Conservation (phyloP, 92 coral and sea anemone species). For the Siderastrea siderea region DNA sequence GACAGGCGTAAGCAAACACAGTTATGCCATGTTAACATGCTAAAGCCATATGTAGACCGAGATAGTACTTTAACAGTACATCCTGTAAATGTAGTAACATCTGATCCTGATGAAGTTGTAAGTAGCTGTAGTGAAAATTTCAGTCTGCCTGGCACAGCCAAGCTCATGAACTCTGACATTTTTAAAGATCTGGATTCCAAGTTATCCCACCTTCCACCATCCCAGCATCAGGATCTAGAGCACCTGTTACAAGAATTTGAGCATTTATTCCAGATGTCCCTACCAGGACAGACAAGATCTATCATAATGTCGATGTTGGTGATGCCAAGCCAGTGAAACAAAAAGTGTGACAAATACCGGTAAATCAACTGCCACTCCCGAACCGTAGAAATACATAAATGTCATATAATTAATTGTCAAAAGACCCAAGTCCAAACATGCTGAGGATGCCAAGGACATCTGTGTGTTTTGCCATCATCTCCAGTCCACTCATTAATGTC, state of each 20-base stretch:
- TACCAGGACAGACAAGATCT: conserved; percentile 35
- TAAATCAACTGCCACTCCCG: not conserved
- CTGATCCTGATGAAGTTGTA: conserved; percentile 24
- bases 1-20: conserved; percentile 37
- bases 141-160: conserved; percentile 46
- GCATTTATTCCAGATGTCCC: conserved; percentile 58
- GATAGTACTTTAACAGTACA: not conserved
- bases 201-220: conserved; percentile 25
- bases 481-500: conserved; percentile 76
- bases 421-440: too few relatives aligned
- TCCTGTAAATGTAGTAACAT: conserved; percentile 27
- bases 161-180: conserved; percentile 38
- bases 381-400: not conserved
- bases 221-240: conserved; percentile 39
- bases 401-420: not conserved
- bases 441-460: too few relatives aligned
- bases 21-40: conserved; percentile 42
- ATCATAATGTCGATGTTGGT: too few relatives aligned
- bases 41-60: conserved; percentile 26
- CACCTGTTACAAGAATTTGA: conserved; percentile 21
- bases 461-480: conserved; percentile 26
- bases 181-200: conserved; percentile 35
- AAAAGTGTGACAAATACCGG: too few relatives aligned
- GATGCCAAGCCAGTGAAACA: conserved; percentile 63
- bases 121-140: conserved; percentile 29